Percentiles rank a stretch among this genome's conserved stretches.
Evolutionary conservation across 2,797 vertebrate genomes (phyloP).

Genomic region (Tachyglossus aculeatus): DNA sequence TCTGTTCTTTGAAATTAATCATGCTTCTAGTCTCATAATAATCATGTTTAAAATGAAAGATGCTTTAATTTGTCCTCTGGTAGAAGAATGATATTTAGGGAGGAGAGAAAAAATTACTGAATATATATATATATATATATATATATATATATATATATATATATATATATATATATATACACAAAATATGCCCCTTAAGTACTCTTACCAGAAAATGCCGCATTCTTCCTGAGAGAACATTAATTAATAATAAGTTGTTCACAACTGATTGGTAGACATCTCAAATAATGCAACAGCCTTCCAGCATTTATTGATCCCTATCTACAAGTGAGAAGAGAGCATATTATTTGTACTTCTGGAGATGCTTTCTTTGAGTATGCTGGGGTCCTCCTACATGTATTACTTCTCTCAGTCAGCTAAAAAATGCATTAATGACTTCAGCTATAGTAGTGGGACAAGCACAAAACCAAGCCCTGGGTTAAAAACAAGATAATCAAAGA

Average conservation of each 20-base stretch:
- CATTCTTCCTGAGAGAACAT: conserved; percentile 34
- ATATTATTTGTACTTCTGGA: too few species aligned
- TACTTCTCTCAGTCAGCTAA: too few species aligned
- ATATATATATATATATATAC: conserved; percentile 10
- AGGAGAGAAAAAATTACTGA: conserved; percentile 24
- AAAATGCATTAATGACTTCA: too few species aligned
- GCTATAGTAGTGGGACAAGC: too few species aligned
- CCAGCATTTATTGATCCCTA: conserved; percentile 31
- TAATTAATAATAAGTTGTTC: conserved; percentile 55
- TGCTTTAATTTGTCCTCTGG: not conserved
- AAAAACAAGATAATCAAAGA: too few species aligned
- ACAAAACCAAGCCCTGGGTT: too few species aligned
- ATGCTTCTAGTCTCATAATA: not conserved
- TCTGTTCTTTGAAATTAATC: not conserved
- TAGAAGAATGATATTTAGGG: not conserved
- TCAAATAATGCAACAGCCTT: conserved; percentile 1
- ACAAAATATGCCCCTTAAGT: conserved; percentile 40
- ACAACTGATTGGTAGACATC: conserved; percentile 39
- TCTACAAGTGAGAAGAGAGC: not conserved
- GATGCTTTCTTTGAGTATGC: too few species aligned
- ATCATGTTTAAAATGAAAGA: not conserved
- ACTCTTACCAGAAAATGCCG: conserved; percentile 33
- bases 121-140: conserved; percentile 12
- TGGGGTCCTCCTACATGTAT: too few species aligned
- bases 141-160: conserved; percentile 12